phyloP scores from a whole-genome alignment of 1,140 invertebrate species.

The Drosophila arizonae region DNA sequence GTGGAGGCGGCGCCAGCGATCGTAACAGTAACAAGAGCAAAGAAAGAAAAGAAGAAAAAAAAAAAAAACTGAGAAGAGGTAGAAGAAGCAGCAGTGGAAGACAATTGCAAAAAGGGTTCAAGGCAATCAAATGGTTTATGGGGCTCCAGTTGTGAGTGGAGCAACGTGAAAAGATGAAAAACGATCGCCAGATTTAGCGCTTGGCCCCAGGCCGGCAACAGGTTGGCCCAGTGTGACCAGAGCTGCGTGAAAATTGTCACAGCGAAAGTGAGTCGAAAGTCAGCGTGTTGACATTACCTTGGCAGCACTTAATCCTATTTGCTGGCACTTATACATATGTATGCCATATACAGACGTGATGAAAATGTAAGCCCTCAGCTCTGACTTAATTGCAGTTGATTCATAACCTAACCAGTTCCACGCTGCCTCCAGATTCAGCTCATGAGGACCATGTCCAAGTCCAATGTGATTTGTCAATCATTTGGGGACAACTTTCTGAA shows the following conservation, averaged over 20 bases:
- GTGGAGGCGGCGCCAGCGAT: slow-evolving; percentile 49
- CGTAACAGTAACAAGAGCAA: slow-evolving; percentile 48
- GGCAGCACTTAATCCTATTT: slow-evolving; percentile 12
- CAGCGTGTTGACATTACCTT: slow-evolving; percentile 21
- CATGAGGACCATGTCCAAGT: neutral
- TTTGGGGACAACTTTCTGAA: slow-evolving; percentile 5
- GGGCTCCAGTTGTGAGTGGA: neutral
- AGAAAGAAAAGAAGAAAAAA: slow-evolving; percentile 21
- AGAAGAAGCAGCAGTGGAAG: neutral
- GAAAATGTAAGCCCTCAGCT: slow-evolving; percentile 9
- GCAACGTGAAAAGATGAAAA: neutral
- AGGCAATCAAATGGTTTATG: slow-evolving; percentile 35
- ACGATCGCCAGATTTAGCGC: neutral
- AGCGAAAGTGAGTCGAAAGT: slow-evolving; percentile 14
- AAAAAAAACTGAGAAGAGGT: neutral
- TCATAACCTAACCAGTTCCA: slow-evolving; percentile 10
- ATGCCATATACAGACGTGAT: no score
- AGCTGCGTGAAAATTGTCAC: slow-evolving; percentile 9
- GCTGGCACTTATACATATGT: neutral
- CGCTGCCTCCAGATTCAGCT: neutral
- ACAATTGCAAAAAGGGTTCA: slow-evolving; percentile 12
- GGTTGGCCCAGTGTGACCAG: neutral
- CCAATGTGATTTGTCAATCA: slow-evolving; percentile 35
- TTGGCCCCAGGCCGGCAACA: neutral
- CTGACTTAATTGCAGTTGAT: slow-evolving; percentile 19